Evolutionary conservation across 2,888 invertebrate species (phyloP).

Genomic region (Himalopsyche japonica): DNA sequence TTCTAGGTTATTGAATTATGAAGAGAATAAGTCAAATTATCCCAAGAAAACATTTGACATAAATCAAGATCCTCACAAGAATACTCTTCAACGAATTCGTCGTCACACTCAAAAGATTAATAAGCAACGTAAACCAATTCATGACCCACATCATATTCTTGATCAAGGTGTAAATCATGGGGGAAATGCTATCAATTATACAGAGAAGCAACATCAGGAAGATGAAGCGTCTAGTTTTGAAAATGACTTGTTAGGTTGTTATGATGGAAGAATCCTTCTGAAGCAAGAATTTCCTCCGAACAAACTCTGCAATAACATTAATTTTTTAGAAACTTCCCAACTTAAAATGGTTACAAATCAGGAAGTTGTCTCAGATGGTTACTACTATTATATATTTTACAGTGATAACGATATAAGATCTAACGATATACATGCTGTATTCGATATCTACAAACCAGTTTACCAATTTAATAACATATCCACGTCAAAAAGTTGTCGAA

Average conservation of each 20-base stretch:
- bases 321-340: conserved; percentile 70
- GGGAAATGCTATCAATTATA: conserved; percentile 68
- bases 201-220: conserved; percentile 57
- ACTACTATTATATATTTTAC: conserved; percentile 89
- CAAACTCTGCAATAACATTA: conserved; percentile 67
- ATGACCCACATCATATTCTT: conserved; percentile 53
- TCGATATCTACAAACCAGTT: conserved; percentile 84
- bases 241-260: conserved; percentile 74
- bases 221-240: conserved; percentile 84
- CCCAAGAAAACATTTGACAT: background rate
- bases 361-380: conserved; percentile 74
- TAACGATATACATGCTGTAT: conserved; percentile 81
- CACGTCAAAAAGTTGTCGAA: conserved; percentile 70
- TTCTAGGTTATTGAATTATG: background rate
- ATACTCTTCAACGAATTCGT: background rate
- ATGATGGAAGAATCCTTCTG: conserved; percentile 74
- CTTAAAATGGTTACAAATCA: conserved; percentile 68
- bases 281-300: conserved; percentile 73
- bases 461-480: conserved; percentile 75
- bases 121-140: background rate
- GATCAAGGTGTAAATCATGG: conserved; percentile 79
- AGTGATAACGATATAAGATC: conserved; percentile 80
- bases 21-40: background rate
- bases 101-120: conserved; percentile 1
- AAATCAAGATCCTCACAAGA: background rate